phyloP scores from a whole-genome alignment of 2,888 invertebrate genomes.

The Xestia c-nigrum region DNA sequence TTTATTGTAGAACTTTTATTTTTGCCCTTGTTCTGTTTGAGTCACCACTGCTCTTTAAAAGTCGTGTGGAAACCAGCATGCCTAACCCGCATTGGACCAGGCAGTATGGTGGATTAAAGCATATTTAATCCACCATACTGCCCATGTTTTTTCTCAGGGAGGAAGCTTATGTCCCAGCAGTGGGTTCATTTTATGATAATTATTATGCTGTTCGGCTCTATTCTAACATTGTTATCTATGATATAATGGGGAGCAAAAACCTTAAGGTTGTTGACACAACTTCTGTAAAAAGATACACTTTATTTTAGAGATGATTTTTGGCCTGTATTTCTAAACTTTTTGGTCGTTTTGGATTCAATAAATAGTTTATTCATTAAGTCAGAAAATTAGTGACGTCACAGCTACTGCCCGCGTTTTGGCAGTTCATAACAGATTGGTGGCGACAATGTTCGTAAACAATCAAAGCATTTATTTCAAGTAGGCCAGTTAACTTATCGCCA shows the following conservation, averaged over 20 bases:
- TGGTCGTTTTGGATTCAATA: neutral
- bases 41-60: neutral
- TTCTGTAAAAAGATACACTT: neutral
- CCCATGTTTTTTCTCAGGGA: neutral
- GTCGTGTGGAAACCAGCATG: neutral
- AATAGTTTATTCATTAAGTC: neutral
- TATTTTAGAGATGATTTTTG: neutral
- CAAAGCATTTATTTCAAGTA: too few species aligned
- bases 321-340: neutral
- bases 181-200: neutral
- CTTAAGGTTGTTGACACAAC: neutral
- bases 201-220: neutral
- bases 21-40: neutral
- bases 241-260: neutral
- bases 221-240: neutral
- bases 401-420: neutral
- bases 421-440: neutral
- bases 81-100: neutral
- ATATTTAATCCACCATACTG: too few species aligned
- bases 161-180: neutral
- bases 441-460: neutral
- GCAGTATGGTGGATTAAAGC: neutral
- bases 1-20: slow-evolving; percentile 1
- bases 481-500: too few species aligned
- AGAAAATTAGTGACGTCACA: neutral